Evolutionary conservation across 1,140 invertebrate species (phyloP), one percentile per base, ranked within the genome.

Genomic region (Papilio dardanus): DNA sequence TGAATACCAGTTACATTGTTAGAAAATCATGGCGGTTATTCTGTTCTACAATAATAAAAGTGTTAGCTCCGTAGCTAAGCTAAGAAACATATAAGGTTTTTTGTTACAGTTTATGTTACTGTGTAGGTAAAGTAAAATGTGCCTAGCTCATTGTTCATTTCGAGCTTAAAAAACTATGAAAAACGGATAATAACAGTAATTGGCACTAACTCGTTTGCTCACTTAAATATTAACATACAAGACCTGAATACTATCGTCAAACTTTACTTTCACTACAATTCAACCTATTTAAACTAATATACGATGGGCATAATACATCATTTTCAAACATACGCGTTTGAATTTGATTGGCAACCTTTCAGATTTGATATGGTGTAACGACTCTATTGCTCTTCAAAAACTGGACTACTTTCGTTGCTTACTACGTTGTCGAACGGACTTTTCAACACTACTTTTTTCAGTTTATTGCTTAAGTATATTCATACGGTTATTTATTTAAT

Each of bases 1-100:
- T 84, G 79, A 81, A 71, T 77, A 69, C 69, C 58, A 66, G 80
- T 68, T 81, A 74, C 79, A 81, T 84, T 83, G 83, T 85, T 83
- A 82, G 68, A 82, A 79, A 82, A 81, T 73, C 85, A 81, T 24
- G 19, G 35, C 35, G 19, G 40, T 68, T 19, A 30, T 40, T 68
- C 50, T 54, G 7, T 54, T 54, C 10, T 21, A n/a, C n/a, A n/a
- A n/a, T n/a, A 16, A 16, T n/a, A 24, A 24, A 54, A 54, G 7
- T 24, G 50, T 28, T 62, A 14, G 24, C 24, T 30, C 21, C 3
- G 10, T 28, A 28, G 10, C 24, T 30, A 14, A 24, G 54, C 10
- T 28, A 28, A 28, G 35, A 37, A 37, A 37, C 35, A 14, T 37
- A 37, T 2, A 37, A 37, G 35, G 35, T 0, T 62, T 28, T 14